Evolutionary conservation across 2,888 invertebrate species (phyloP).

Genomic region (Campoplex nolae): DNA sequence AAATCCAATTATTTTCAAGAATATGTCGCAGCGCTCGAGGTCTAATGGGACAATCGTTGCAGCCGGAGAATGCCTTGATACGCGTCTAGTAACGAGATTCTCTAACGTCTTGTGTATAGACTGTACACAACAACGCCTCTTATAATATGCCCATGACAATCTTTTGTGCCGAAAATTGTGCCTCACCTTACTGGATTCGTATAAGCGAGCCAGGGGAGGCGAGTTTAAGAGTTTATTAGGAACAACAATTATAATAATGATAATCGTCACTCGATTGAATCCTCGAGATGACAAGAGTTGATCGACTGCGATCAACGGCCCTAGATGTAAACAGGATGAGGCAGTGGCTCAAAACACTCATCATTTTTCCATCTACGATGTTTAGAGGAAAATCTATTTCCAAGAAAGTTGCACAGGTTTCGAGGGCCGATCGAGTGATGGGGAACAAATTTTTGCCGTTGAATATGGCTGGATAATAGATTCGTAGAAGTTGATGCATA

Average conservation of each 20-base stretch:
- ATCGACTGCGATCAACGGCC: neutral
- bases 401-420: neutral
- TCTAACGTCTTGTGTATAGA: neutral
- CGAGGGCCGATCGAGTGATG: neutral
- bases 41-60: neutral
- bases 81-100: slow-evolving; percentile 2
- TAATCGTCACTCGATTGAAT: neutral
- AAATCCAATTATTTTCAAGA: neutral
- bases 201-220: slow-evolving; percentile 15
- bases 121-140: slow-evolving; percentile 16
- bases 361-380: neutral
- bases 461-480: too few species aligned
- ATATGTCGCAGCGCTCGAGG: neutral
- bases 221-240: slow-evolving; percentile 17
- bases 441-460: neutral
- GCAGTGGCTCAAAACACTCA: neutral
- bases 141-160: slow-evolving; percentile 79
- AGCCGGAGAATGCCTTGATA: slow-evolving; percentile 9
- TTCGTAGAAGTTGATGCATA: too few species aligned
- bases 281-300: neutral
- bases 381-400: neutral
- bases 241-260: slow-evolving; percentile 9
- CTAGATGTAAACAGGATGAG: neutral
- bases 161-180: slow-evolving; percentile 73
- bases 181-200: slow-evolving; percentile 18